Conservation (phyloP, 2,113 vertebrate species). For the Toxotes chatareus region DNA sequence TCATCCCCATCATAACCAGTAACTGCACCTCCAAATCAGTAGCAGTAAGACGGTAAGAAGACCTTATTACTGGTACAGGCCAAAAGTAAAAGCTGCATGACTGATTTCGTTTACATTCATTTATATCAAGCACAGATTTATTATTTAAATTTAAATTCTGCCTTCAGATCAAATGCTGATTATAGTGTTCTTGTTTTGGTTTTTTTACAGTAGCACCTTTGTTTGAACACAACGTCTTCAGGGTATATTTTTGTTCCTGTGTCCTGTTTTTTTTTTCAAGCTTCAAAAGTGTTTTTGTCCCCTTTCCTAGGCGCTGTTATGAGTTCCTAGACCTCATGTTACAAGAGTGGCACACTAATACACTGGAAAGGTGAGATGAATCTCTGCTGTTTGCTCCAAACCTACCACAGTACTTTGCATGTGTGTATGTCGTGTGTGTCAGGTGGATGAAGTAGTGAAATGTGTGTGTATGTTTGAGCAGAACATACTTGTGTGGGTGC, state of each 20-base stretch:
- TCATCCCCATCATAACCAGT: constrained; percentile 99
- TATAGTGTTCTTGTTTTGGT: not conserved
- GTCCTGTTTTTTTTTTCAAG: not conserved
- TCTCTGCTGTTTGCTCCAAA: not conserved
- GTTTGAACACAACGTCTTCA: not conserved
- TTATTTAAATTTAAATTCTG: not conserved
- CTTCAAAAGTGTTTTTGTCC: not conserved
- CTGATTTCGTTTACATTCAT: not conserved
- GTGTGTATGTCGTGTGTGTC: not conserved
- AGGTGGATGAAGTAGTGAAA: not conserved
- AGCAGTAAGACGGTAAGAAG: constrained; percentile 93
- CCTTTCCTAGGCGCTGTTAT: constrained; percentile 89
- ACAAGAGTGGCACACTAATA: constrained; percentile 96
- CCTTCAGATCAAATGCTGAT: not conserved
- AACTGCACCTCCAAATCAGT: constrained; percentile 98
- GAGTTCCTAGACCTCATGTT: constrained; percentile 97
- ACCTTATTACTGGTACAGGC: not conserved
- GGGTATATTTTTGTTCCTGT: not conserved
- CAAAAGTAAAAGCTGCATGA: not conserved
- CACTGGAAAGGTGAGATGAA: constrained; percentile 92
- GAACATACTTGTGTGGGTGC: not conserved
- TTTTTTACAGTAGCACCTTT: not conserved
- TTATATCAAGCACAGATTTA: not conserved
- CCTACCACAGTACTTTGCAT: not conserved
- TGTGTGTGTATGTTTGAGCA: not conserved